Conservation (phyloP, 2,113 vertebrate species). For the Etheostoma cragini region DNA sequence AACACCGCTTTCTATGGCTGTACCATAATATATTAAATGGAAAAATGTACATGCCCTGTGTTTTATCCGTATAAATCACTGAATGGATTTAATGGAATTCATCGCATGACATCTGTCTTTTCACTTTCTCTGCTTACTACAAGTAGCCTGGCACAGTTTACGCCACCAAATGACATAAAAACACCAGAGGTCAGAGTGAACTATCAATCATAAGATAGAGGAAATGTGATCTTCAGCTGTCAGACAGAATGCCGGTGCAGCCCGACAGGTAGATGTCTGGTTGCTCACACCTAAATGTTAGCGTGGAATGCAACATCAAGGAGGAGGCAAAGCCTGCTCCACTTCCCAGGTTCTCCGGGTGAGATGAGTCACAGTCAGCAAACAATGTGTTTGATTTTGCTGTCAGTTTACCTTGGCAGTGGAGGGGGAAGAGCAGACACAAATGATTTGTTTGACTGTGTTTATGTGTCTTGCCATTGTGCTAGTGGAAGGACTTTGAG, state of each 20-base stretch:
- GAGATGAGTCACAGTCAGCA: conserved; percentile 75
- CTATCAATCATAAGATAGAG: conserved; percentile 22
- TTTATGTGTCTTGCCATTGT: conserved; percentile 63
- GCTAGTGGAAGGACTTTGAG: conserved; percentile 42
- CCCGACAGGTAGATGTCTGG: conserved; percentile 12
- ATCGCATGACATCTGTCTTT: conserved; percentile 11
- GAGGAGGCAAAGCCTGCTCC: conserved; percentile 35
- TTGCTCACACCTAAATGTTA: not conserved
- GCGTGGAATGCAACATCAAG: not conserved
- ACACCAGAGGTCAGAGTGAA: conserved; percentile 28
- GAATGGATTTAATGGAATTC: conserved; percentile 18
- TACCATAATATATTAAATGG: not conserved
- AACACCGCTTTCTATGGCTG: not conserved
- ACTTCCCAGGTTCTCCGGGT: conserved; percentile 64
- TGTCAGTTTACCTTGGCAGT: conserved; percentile 67
- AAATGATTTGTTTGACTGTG: conserved; percentile 69
- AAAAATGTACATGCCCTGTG: conserved; percentile 4
- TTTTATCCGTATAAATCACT: conserved; percentile 8
- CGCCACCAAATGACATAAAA: conserved; percentile 41
- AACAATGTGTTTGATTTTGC: conserved; percentile 73
- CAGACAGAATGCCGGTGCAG: not conserved
- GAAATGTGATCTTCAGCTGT: conserved; percentile 45
- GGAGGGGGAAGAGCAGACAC: conserved; percentile 59
- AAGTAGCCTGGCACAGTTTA: conserved; percentile 37
- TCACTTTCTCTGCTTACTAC: conserved; percentile 1